phyloP scores from a whole-genome alignment of 2,113 vertebrate species.

The Heloderma charlesbogerti region DNA sequence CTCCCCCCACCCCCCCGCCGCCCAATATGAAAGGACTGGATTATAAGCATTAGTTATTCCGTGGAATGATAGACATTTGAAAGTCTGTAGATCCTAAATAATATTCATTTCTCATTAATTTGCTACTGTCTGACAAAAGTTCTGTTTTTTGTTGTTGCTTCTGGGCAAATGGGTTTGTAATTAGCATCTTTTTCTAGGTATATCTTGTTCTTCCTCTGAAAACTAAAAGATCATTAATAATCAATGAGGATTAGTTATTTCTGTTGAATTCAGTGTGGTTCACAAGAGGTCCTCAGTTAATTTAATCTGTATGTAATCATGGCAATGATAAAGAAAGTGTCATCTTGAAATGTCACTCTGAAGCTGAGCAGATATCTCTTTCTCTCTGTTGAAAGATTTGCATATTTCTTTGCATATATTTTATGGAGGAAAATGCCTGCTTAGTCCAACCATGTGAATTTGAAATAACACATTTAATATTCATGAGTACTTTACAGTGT shows the following conservation, averaged over 20 bases:
- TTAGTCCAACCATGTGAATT: neutral
- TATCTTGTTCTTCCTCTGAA: neutral
- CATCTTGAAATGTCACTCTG: neutral
- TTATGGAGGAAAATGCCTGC: neutral
- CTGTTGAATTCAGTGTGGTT: neutral
- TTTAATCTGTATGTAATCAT: neutral
- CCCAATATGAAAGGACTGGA: neutral
- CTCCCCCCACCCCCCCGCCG: neutral
- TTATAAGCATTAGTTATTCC: neutral
- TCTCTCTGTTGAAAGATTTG: neutral
- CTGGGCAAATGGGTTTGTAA: neutral
- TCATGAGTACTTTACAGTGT: neutral
- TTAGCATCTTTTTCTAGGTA: neutral
- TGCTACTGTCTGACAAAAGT: neutral
- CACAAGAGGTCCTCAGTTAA: neutral
- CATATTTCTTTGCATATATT: neutral
- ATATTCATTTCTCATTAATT: neutral
- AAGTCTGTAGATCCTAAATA: neutral
- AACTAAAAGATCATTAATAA: constrained; percentile 3
- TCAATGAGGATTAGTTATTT: neutral
- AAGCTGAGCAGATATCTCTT: neutral
- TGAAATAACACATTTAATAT: neutral
- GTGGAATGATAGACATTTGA: neutral
- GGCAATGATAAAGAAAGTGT: neutral
- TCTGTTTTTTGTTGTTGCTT: neutral